Percentiles rank a stretch among this genome's conserved stretches.
Evolutionary conservation across 2,113 vertebrate species (phyloP).

Genomic region (Daphoenositta chrysoptera): DNA sequence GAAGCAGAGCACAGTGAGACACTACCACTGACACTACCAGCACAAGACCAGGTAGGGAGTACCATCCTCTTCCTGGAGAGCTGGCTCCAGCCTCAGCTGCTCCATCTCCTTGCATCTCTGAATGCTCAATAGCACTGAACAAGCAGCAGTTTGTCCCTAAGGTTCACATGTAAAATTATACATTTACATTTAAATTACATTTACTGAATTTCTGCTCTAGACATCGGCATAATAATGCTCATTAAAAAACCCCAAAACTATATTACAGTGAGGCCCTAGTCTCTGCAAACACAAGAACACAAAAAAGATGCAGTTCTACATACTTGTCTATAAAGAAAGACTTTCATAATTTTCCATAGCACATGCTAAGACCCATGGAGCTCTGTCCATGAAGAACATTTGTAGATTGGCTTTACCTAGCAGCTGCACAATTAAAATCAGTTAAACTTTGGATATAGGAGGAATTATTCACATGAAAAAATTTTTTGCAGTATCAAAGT

Average conservation of each 20-base stretch:
- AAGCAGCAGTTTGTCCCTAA: not conserved
- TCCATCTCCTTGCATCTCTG: not conserved
- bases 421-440: not conserved
- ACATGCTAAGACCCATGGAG: fast-evolving
- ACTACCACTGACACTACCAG: not conserved
- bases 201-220: not conserved
- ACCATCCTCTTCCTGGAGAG: not conserved
- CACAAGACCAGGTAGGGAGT: not conserved
- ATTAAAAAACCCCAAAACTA: not conserved
- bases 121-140: not conserved
- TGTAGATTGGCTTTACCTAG: not conserved
- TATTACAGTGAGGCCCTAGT: not conserved
- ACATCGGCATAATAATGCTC: not conserved
- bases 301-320: not conserved
- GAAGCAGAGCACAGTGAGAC: not conserved
- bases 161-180: not conserved
- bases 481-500: not conserved
- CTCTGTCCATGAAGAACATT: not conserved
- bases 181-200: not conserved
- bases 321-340: not conserved
- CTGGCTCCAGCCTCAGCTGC: not conserved
- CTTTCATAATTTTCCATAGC: not conserved
- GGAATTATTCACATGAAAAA: not conserved
- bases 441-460: not conserved
- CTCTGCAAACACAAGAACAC: not conserved